Base-by-base conservation (phyloP, 2,888 invertebrate species). In the Glaucopsyche alexis region DNA sequence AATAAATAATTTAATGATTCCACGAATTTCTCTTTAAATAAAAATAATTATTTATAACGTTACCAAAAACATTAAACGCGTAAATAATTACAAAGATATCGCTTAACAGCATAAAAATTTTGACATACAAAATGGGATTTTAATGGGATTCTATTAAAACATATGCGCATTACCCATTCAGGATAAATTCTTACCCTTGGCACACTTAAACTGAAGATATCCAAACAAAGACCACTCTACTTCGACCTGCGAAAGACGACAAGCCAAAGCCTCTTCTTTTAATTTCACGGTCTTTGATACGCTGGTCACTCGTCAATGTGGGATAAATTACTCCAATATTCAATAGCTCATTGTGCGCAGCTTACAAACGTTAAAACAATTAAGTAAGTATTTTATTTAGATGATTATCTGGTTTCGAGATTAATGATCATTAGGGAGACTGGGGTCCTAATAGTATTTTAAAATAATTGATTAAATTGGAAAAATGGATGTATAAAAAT, bases 331-430 rank as follows among this genome's bases (percentile, higher is more conserved):
- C 47, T 67, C 19, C 19, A 16, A 47, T 67, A 67, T 67, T 67
- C 47, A 67, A 67, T 67, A 13, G 67, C 16, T 2, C 45, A 47
- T 47, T 67, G 67, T 67, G 11, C 40, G 42, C 45, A 8, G 67
- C 42, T 67, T 19, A 45, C 47, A 67, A 67, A 67, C 47, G 67
- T 19, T 67, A 47, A 67, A 67, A 67, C 67, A 67, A 67, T 67
- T 29, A 45, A 19, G 6, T 8, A 13, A 47, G 16, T 67, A 45
- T 45, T 67, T 47, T 47, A 47, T 67, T 40, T 9, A 8, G 42
- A 66, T 16, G 16, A 66, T 66, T 42, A 42, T 42, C 5, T 8
- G 16, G 42, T 42, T 42, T 1, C 14, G n/a, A 8, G 42, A 42
- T 40, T 42, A 42, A 66, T 9, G 66, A 40, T 40, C 9, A 16